Evolutionary conservation across 1,140 invertebrate genomes (phyloP).

Genomic region (Muscidifurax raptorellus): DNA sequence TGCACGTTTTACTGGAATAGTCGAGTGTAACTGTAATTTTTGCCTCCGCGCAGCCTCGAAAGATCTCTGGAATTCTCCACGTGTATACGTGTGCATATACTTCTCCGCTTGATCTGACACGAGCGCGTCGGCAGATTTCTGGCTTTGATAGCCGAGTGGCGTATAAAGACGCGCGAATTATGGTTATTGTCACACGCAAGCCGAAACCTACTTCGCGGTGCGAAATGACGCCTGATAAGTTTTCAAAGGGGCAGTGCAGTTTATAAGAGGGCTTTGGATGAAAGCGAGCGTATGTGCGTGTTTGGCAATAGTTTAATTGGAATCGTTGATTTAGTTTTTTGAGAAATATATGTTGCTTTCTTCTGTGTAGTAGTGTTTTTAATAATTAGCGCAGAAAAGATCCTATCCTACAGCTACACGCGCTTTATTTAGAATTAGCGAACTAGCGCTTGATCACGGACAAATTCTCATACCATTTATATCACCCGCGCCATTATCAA

Average conservation of each 20-base stretch:
- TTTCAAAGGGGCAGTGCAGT: not conserved
- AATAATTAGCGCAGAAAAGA: too few species aligned
- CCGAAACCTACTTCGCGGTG: not conserved
- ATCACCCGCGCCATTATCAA: too few species aligned
- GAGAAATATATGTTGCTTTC: too few species aligned
- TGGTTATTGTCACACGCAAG: constrained; percentile 41
- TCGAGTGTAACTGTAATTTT: constrained; percentile 43
- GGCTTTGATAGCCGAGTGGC: not conserved
- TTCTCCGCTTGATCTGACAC: not conserved
- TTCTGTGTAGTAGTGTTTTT: too few species aligned
- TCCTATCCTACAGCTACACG: too few species aligned
- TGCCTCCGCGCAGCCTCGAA: not conserved
- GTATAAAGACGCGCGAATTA: constrained; percentile 46
- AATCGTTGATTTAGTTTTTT: not conserved
- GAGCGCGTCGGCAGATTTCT: constrained; percentile 9
- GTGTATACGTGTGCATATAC: not conserved
- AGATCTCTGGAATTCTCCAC: constrained; percentile 26
- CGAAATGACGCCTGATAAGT: constrained; percentile 1
- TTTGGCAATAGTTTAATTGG: not conserved
- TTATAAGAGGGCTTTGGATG: not conserved
- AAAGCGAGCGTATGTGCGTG: not conserved
- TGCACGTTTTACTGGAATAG: constrained; percentile 31
- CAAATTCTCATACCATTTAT: too few species aligned
- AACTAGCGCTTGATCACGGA: too few species aligned
- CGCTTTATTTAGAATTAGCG: too few species aligned